Percentiles rank a stretch among this genome's conserved stretches.
These are phyloP conservation scores for Uromys caudimaculatus DNA, from an alignment of 2,797 vertebrate genomes.

Conservation along the genomic window DNA sequence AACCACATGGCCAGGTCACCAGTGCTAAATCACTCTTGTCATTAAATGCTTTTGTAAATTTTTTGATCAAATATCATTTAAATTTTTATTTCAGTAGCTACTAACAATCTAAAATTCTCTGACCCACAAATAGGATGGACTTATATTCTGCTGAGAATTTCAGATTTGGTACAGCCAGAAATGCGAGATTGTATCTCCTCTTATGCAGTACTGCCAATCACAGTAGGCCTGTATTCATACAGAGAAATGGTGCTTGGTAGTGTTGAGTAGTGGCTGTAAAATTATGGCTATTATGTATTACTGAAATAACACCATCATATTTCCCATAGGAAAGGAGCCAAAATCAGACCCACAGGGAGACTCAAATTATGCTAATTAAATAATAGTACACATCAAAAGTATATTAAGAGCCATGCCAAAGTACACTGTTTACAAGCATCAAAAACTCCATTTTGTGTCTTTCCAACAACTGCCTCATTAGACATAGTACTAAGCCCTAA, in stretches of 20 bases:
- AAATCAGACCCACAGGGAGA: background rate
- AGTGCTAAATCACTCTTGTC: background rate
- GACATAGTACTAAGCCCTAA: background rate
- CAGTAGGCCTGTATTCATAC: background rate
- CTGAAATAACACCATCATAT: background rate
- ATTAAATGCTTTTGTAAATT: background rate
- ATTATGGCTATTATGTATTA: background rate
- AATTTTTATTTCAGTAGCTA: background rate
- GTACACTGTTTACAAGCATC: background rate
- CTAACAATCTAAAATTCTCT: background rate
- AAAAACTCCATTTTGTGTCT: background rate
- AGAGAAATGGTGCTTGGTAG: background rate
- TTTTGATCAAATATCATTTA: constrained; percentile 9
- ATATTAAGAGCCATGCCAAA: background rate
- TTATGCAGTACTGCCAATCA: background rate
- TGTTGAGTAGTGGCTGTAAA: constrained; percentile 19
- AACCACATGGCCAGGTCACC: accelerated
- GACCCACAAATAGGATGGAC: background rate
- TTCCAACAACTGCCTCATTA: constrained; percentile 31
- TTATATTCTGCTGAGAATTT: background rate
- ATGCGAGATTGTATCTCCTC: background rate
- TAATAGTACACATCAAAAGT: background rate
- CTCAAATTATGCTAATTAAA: constrained; percentile 39
- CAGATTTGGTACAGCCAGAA: background rate
- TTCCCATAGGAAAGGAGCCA: background rate